Conservation (phyloP, 2,888 invertebrate genomes). For the Noctua fimbriata region DNA sequence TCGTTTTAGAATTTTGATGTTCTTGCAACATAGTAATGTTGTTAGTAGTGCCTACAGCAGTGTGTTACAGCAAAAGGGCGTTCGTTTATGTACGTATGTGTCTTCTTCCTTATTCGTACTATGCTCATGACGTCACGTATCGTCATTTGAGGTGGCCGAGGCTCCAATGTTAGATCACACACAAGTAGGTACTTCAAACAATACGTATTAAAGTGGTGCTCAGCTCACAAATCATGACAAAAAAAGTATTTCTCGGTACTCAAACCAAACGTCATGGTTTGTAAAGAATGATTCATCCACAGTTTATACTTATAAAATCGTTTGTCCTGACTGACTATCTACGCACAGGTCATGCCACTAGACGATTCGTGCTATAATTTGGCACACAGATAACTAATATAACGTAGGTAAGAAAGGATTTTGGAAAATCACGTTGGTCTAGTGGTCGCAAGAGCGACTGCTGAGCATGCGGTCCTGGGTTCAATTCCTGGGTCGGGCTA, state of each 20-base stretch:
- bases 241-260: background rate
- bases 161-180: background rate
- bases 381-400: background rate
- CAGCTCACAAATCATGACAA: background rate
- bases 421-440: background rate
- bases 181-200: background rate
- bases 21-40: too few relatives aligned
- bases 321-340: background rate
- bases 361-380: background rate
- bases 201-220: background rate
- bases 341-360: background rate
- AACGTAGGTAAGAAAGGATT: background rate
- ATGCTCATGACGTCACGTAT: background rate
- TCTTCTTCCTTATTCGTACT: background rate
- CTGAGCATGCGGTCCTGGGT: too few relatives aligned
- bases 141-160: background rate
- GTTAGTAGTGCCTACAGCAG: too few relatives aligned
- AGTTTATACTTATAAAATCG: background rate
- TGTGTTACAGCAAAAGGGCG: background rate
- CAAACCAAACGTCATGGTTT: background rate
- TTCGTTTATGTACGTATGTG: background rate
- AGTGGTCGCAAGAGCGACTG: too few relatives aligned
- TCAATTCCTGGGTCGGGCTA: too few relatives aligned
- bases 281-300: slow-evolving; percentile 22
- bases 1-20: too few relatives aligned